Evolutionary conservation across 2,888 invertebrate species (phyloP), one percentile per base, ranked within the genome.

Genomic region (Asteroscopus sphinx): DNA sequence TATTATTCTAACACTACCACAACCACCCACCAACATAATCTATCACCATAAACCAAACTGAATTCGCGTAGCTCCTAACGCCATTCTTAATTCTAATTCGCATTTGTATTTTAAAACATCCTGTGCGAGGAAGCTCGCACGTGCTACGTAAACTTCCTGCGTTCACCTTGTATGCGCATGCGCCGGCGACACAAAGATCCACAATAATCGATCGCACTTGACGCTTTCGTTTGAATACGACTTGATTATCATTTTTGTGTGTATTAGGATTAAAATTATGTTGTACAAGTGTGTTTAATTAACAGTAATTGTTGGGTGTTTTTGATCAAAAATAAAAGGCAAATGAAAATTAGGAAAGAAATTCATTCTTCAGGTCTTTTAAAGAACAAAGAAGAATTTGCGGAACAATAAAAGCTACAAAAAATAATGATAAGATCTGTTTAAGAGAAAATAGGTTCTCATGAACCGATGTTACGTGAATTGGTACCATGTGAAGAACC

Each of bases 81-180:
- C 73, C 75, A 78, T 72, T 73, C 76, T 75, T 76, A 74, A 81
- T 77, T 80, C 76, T 68, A 66, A 71, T 73, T 75, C 76, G 82
- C 81, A 77, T 83, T 83, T 83, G 85, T 83, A 85, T 87, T 90
- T 90, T 91, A 85, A 91, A 93, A 92, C 93, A 93, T 93, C 93
- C 93, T 93, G 93, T 93, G 89, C 74, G 68, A 83, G 87, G 88
- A 89, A 88, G 80, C 77, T 80, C 89, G 91, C 93, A 92, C 93
- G 92, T 92, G 93, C 90, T 80, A 41, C 55, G 86, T 87, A 87
- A 87, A 90, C 92, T 92, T 92, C 92, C 92, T 89, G 92, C 77
- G 79, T 57, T 72, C 73, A 81, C 81, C 79, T 79, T 58, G 57
- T 71, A 16, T 30, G 68, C 52, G 53, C 47, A 25, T 13, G 59